phyloP scores from a whole-genome alignment of 1,140 invertebrate genomes.

The Oedothorax gibbosus region DNA sequence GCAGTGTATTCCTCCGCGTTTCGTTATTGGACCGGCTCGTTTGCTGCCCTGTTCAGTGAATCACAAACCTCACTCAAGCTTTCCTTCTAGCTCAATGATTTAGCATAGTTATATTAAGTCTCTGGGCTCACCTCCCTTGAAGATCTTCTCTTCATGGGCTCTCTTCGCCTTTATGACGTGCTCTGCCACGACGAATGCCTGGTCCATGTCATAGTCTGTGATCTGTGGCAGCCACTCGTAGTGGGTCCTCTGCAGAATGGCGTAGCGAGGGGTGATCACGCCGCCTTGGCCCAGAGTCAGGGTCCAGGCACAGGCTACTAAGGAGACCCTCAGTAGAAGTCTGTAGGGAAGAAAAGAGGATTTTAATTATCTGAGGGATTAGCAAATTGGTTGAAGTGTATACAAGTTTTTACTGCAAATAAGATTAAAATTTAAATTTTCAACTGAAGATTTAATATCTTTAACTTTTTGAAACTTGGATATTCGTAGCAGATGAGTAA shows the following conservation, averaged over 20 bases:
- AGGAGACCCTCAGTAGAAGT: conserved; percentile 12
- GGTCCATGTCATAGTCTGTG: conserved; percentile 54
- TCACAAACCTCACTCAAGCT: too few species aligned
- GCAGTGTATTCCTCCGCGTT: too few species aligned
- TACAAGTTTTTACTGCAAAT: too few species aligned
- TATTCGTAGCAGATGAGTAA: too few species aligned
- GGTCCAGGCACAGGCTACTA: conserved; percentile 25
- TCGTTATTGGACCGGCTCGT: too few species aligned
- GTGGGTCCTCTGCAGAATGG: conserved; percentile 52
- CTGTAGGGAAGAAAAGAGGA: conserved; percentile 13
- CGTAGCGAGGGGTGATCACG: conserved; percentile 50
- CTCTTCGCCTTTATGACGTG: conserved; percentile 56
- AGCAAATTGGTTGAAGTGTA: too few species aligned
- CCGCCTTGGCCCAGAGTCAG: conserved; percentile 40
- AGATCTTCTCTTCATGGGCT: conserved; percentile 47
- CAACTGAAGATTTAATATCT: too few species aligned
- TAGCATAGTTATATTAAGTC: background rate
- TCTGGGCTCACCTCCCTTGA: conserved; percentile 46
- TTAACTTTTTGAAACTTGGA: too few species aligned
- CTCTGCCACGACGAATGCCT: conserved; percentile 45
- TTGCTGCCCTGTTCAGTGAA: too few species aligned
- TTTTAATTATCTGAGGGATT: background rate
- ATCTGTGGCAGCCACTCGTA: conserved; percentile 56
- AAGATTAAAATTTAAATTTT: too few species aligned
- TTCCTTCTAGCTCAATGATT: too few species aligned